Percentiles rank a stretch among this genome's conserved stretches.
Conservation (phyloP, 2,113 vertebrate species). For the Semnornis frantzii region DNA sequence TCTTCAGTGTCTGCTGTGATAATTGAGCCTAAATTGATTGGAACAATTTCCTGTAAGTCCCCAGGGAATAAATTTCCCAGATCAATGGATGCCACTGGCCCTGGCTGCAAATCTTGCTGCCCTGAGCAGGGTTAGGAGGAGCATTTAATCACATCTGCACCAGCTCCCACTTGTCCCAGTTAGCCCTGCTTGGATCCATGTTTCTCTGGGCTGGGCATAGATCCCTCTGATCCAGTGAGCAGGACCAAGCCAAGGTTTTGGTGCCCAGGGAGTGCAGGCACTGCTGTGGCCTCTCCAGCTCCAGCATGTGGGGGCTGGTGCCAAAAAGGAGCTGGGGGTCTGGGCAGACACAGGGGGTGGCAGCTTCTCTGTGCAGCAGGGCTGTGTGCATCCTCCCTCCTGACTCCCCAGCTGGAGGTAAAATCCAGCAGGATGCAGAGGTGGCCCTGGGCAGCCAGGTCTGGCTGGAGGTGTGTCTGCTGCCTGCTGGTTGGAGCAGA, state of each 20-base stretch:
- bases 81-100: neutral
- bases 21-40: neutral
- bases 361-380: neutral
- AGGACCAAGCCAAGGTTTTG: neutral
- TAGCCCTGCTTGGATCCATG: neutral
- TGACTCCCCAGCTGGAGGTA: accelerated
- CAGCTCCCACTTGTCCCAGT: neutral
- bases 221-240: neutral
- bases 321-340: accelerated
- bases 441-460: no score
- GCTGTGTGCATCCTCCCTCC: neutral
- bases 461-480: no score
- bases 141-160: accelerated
- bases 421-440: neutral
- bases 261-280: accelerated
- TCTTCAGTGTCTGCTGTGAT: neutral
- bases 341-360: neutral
- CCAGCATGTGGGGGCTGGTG: neutral
- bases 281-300: neutral
- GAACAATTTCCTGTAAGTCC: neutral
- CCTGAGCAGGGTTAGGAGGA: neutral
- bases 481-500: no score
- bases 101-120: neutral
- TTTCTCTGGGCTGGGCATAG: neutral
- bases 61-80: neutral